A percentile compares a stretch with the other conserved stretches of the same genome.
Evolutionary conservation across 2,797 vertebrate genomes (phyloP).

Genomic region (Tenualosa thibaudeaui): DNA sequence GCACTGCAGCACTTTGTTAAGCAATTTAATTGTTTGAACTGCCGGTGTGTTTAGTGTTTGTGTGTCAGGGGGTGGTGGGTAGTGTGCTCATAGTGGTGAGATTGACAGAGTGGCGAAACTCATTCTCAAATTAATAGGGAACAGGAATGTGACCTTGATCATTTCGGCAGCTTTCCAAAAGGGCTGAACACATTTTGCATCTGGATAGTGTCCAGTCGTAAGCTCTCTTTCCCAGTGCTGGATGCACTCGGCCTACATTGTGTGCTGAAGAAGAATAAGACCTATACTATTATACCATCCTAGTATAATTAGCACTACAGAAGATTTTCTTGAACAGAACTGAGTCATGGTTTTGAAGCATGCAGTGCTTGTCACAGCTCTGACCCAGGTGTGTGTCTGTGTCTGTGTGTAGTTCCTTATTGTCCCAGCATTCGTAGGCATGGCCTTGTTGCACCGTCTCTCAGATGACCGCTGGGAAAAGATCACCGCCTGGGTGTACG

Average conservation of each 20-base stretch:
- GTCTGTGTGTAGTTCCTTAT: constrained; percentile 81
- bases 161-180: not conserved
- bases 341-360: not conserved
- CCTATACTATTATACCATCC: not conserved
- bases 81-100: not conserved
- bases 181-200: constrained; percentile 3
- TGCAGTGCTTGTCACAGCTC: not conserved
- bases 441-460: constrained; percentile 86
- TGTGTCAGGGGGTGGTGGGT: not conserved
- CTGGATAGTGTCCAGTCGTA: not conserved
- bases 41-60: not conserved
- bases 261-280: not conserved
- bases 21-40: not conserved
- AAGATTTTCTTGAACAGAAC: not conserved
- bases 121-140: not conserved
- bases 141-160: not conserved
- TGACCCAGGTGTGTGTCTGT: not conserved
- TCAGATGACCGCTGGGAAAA: constrained; percentile 90
- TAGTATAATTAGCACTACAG: not conserved
- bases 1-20: not conserved
- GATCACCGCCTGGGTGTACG: constrained; percentile 94
- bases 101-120: not conserved
- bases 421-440: constrained; percentile 90
- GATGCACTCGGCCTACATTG: not conserved
- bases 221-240: not conserved